These are phyloP conservation scores for Myotis findleyi DNA, from an alignment of 2,797 vertebrate genomes.

Conservation along the genomic window DNA sequence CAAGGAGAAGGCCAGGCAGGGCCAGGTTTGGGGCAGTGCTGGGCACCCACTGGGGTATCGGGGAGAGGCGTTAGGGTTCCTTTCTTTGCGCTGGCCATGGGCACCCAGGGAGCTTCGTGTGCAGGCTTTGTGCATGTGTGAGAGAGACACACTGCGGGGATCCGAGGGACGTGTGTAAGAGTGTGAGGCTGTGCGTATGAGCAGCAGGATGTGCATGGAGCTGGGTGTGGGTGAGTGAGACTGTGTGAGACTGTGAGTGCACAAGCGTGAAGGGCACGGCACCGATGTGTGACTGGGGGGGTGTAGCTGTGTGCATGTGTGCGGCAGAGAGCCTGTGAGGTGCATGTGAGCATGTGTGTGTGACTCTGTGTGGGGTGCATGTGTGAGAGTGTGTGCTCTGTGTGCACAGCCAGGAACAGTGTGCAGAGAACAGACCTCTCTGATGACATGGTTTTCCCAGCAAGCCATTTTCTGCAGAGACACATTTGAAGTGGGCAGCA, in stretches of 20 bases:
- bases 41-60: accelerated
- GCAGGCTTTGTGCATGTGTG: background rate
- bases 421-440: background rate
- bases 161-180: background rate
- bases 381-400: background rate
- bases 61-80: background rate
- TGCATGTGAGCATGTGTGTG: background rate
- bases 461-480: background rate
- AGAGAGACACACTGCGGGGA: background rate
- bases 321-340: background rate
- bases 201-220: background rate
- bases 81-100: background rate
- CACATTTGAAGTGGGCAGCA: background rate
- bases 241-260: too few relatives aligned
- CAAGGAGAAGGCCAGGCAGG: background rate
- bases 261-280: background rate
- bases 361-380: background rate
- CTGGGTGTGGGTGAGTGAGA: background rate
- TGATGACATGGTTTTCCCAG: background rate
- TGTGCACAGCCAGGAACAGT: background rate
- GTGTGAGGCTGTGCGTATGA: background rate
- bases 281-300: background rate
- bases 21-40: background rate
- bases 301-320: background rate
- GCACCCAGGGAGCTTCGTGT: background rate